These are phyloP conservation scores for Exephanes ischioxanthus DNA, from an alignment of 2,888 invertebrate genomes.

Conservation along the genomic window DNA sequence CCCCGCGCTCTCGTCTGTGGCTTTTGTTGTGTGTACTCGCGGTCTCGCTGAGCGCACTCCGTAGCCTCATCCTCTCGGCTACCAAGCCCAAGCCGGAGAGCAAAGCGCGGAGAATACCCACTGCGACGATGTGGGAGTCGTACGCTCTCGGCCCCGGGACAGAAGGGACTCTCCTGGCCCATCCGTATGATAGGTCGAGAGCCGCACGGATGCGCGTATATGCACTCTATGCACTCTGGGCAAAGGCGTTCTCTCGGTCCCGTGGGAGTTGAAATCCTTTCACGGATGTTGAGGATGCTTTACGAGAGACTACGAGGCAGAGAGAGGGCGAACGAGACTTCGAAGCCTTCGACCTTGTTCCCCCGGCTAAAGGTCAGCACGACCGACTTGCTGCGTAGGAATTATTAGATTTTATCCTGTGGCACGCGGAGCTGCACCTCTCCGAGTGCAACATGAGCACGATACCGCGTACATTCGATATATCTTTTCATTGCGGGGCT, in stretches of 20 bases:
- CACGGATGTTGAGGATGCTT: conserved; percentile 79
- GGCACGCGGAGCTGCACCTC: conserved; percentile 62
- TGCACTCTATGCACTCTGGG: conserved; percentile 39
- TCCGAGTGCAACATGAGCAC: conserved; percentile 44
- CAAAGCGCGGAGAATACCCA: conserved; percentile 1
- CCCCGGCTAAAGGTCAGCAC: conserved; percentile 76
- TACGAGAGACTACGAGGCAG: conserved; percentile 67
- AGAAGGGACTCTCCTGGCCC: conserved; percentile 35
- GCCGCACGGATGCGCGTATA: conserved; percentile 63
- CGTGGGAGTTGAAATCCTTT: conserved; percentile 81
- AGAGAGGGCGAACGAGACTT: conserved; percentile 64
- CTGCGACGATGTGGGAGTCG: conserved; percentile 72
- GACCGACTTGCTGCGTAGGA: conserved; percentile 61
- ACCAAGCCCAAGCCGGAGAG: conserved; percentile 41
- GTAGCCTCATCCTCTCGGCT: conserved; percentile 45
- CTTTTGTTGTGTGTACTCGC: conserved; percentile 55
- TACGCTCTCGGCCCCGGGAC: conserved; percentile 46
- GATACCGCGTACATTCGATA: conserved; percentile 49
- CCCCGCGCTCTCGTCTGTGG: conserved; percentile 49
- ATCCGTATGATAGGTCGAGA: conserved; percentile 32
- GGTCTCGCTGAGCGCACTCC: conserved; percentile 42
- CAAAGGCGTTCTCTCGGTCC: conserved; percentile 59
- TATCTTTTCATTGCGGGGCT: conserved; percentile 33
- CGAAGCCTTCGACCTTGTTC: conserved; percentile 79
- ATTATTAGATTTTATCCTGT: conserved; percentile 68